Conservation (phyloP, 2,113 vertebrate genomes). For the Lepus europaeus region DNA sequence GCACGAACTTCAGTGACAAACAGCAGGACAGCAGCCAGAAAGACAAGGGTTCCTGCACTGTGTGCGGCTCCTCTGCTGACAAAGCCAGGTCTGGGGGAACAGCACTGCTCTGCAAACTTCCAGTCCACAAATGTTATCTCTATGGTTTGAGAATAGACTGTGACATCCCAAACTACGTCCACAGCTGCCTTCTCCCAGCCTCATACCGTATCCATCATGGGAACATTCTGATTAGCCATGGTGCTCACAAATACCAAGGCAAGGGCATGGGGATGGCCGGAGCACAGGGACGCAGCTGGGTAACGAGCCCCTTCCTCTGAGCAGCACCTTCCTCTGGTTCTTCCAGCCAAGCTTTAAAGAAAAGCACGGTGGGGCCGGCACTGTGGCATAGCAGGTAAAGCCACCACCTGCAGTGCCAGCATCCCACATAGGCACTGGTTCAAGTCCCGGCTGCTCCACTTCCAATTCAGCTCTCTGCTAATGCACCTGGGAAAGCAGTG, state of each 20-base stretch:
- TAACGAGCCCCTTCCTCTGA: no score
- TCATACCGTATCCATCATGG: no score
- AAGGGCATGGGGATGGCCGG: not conserved
- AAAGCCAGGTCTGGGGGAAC: not conserved
- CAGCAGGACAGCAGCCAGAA: not conserved
- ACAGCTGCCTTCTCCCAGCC: no score
- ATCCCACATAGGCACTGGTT: no score
- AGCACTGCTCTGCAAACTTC: not conserved
- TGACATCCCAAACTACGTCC: not conserved
- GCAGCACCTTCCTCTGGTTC: no score
- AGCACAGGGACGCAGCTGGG: not conserved
- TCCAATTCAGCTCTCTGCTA: no score
- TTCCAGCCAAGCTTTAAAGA: no score
- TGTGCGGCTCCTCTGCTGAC: not conserved
- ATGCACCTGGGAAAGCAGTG: no score
- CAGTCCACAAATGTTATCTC: constrained; percentile 46
- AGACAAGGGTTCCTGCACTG: not conserved
- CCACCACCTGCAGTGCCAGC: no score
- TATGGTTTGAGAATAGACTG: constrained; percentile 38
- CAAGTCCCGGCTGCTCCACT: no score
- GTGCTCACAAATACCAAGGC: not conserved
- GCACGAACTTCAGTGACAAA: not conserved
- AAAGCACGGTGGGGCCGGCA: no score
- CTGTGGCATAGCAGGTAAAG: no score
- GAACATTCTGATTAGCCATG: not conserved